Percentiles rank a stretch among this genome's conserved stretches.
Evolutionary conservation across 2,797 vertebrate genomes (phyloP).

Genomic region (Pseudochromis fuscus): DNA sequence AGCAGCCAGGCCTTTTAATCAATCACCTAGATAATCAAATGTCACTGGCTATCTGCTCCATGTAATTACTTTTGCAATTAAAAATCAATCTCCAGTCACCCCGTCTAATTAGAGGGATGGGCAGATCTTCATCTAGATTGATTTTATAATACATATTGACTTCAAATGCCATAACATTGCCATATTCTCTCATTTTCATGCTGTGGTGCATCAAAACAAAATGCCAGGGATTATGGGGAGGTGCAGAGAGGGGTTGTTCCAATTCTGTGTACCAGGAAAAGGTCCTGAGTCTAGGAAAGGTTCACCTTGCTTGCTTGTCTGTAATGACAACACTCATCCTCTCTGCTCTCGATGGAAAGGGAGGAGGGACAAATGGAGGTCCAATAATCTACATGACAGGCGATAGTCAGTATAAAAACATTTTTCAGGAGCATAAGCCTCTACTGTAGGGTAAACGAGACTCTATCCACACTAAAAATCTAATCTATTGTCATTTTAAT

Average conservation of each 20-base stretch:
- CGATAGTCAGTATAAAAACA: slow-evolving; percentile 43
- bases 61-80: slow-evolving; percentile 99
- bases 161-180: slow-evolving; percentile 99
- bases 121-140: slow-evolving; percentile 99
- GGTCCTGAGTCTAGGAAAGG: slow-evolving; percentile 87
- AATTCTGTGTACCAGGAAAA: slow-evolving; percentile 82
- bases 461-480: slow-evolving; percentile 42
- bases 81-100: slow-evolving; percentile 99
- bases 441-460: slow-evolving; percentile 27
- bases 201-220: slow-evolving; percentile 82
- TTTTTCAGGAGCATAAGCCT: slow-evolving; percentile 23
- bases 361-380: slow-evolving; percentile 66
- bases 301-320: slow-evolving; percentile 85
- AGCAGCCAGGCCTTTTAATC: slow-evolving; percentile 99
- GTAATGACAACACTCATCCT: slow-evolving; percentile 87
- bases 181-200: slow-evolving; percentile 98
- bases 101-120: slow-evolving; percentile 99
- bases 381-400: slow-evolving; percentile 64
- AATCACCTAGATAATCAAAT: slow-evolving; percentile 99
- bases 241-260: slow-evolving; percentile 60
- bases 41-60: slow-evolving; percentile 99
- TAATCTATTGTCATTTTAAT: slow-evolving; percentile 41
- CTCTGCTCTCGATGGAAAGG: slow-evolving; percentile 78
- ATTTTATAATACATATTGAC: slow-evolving; percentile 99
- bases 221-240: slow-evolving; percentile 68